A percentile compares a stretch with the other conserved stretches of the same genome.
phyloP scores from a whole-genome alignment of 1,140 invertebrate genomes.

The Tetramorium alpestre region DNA sequence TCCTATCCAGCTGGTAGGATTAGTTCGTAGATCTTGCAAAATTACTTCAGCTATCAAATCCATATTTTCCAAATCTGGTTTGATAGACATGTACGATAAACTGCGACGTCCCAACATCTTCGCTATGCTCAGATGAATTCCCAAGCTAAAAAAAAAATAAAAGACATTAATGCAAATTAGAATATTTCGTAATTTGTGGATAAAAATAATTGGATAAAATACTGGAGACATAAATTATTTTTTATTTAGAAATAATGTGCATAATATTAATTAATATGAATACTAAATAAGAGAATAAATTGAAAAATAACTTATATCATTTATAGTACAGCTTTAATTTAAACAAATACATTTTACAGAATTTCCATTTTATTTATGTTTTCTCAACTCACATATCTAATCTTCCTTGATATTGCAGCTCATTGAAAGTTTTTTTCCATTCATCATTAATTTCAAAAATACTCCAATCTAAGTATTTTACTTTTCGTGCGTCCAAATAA shows the following conservation, averaged over 20 bases:
- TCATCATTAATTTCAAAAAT: constrained; percentile 70
- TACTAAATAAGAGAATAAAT: neutral
- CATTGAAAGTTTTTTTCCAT: constrained; percentile 75
- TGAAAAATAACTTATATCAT: neutral
- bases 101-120: constrained; percentile 75
- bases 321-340: neutral
- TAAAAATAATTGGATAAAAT: neutral
- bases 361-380: neutral
- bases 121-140: constrained; percentile 77
- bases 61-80: constrained; percentile 77
- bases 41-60: constrained; percentile 76
- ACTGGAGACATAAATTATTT: neutral
- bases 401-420: constrained; percentile 74
- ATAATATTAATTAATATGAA: neutral
- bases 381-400: constrained; percentile 76
- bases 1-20: constrained; percentile 76
- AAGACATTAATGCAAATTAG: neutral
- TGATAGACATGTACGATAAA: constrained; percentile 73
- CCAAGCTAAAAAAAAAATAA: constrained; percentile 70
- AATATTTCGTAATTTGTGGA: neutral
- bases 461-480: constrained; percentile 68
- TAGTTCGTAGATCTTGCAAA: constrained; percentile 68
- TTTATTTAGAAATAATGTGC: neutral
- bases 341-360: neutral
- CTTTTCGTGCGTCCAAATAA: constrained; percentile 71